Base-by-base conservation (phyloP, 2,888 invertebrate genomes). In the Allacma fusca region DNA sequence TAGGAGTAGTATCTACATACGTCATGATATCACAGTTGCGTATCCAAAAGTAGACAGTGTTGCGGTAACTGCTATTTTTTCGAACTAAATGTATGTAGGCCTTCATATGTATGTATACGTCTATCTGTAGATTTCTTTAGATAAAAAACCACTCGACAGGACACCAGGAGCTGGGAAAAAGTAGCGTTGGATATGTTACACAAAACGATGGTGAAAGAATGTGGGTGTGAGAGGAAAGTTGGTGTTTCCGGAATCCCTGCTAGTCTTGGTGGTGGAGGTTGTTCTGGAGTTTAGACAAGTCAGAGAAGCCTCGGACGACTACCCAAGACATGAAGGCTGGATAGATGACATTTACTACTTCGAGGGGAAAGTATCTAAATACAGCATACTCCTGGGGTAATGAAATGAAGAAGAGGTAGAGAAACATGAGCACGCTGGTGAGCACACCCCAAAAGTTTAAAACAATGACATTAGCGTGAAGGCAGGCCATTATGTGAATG, bases 371-470 rank as follows among this genome's bases (percentile, higher is more conserved):
- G 26, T 7, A 1, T 19, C n/a, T 2, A 21, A 74, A 28, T 13
- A 34, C 1, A 19, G 19, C 9, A 21, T 28, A 43, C 23, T 74
- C 21, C 43, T 65, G 65, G 21, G 74, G 74, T 29, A 74, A 24
- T 23, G 74, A 74, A 21, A 62, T 21, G n/a, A 65, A n/a, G 19
- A 74, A n/a, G 44, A 74, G 62, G 44, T 74, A 74, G 24, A 13
- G 5, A 40, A 74, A 44, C 28, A 74, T 43, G 43, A 74, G 65
- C 0, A 43, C 1, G 40, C 43, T 44, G 24, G 74, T 1, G 16
- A 74, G 13, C n/a, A 74, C 34, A 24, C 74, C 74, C 74, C 74
- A 74, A 21, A 62, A 62, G 26, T 74, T 65, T 23, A 62, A 64
- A 43, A 65, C 44, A 28, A 74, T 64, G 24, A 74, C 21, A 43